Evolutionary conservation across 2,797 vertebrate species (phyloP).

Genomic region (Falco novaeseelandiae): DNA sequence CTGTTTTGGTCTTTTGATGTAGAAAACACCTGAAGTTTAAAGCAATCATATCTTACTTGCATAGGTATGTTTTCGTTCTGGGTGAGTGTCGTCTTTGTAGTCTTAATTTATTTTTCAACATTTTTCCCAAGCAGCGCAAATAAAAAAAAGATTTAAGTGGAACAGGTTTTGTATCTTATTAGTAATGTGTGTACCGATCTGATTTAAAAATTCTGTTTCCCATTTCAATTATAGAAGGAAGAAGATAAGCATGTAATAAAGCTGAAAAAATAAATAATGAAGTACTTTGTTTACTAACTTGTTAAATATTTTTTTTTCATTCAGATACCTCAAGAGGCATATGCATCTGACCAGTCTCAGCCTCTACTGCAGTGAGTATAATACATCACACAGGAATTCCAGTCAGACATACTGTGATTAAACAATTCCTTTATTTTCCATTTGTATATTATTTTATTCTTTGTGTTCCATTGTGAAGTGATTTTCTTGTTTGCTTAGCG

Average conservation of each 20-base stretch:
- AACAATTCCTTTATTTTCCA: not conserved
- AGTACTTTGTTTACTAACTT: not conserved
- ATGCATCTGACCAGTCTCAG: conserved; percentile 37
- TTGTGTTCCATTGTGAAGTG: not conserved
- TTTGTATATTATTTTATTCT: not conserved
- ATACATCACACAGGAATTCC: not conserved
- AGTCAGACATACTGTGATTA: not conserved
- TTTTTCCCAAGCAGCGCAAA: not conserved
- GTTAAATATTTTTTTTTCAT: not conserved
- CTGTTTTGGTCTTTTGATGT: not conserved
- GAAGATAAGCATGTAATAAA: not conserved
- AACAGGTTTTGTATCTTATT: not conserved
- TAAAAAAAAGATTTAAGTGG: accelerated
- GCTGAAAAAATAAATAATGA: not conserved
- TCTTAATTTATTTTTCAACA: not conserved
- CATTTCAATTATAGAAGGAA: not conserved
- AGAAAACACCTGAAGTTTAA: not conserved
- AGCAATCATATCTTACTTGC: not conserved
- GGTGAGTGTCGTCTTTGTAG: not conserved
- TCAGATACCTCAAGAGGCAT: conserved; percentile 18
- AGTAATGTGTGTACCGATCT: not conserved
- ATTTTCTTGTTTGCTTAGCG: not conserved
- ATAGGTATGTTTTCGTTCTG: not conserved
- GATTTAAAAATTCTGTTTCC: not conserved
- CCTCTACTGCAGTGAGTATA: conserved; percentile 71